These are phyloP conservation scores for Bettongia penicillata DNA, from an alignment of 2,113 vertebrate genomes.

Conservation along the genomic window DNA sequence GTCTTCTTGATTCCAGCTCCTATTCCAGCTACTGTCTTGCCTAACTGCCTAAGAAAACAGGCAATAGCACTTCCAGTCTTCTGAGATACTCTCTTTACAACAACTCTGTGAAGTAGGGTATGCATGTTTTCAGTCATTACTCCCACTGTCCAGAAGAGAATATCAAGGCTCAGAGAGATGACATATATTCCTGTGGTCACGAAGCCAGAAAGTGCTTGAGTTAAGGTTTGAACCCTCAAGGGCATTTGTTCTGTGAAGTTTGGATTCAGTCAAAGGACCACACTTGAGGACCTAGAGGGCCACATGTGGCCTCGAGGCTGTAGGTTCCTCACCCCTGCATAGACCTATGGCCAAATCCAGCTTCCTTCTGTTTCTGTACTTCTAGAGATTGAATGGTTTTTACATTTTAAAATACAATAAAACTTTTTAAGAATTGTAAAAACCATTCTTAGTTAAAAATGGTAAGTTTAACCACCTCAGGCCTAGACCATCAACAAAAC, in stretches of 20 bases:
- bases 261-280: too few species aligned
- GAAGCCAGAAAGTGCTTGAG: background rate
- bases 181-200: background rate
- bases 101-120: background rate
- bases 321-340: too few species aligned
- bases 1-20: background rate
- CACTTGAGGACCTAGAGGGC: too few species aligned
- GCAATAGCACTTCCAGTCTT: background rate
- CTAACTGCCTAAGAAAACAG: background rate
- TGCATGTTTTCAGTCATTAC: background rate
- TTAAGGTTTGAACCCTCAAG: slow-evolving; percentile 22
- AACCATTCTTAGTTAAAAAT: background rate
- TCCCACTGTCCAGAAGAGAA: background rate
- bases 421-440: background rate
- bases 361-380: too few species aligned
- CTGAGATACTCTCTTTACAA: background rate
- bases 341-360: background rate
- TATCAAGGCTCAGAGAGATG: background rate
- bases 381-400: background rate
- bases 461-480: background rate
- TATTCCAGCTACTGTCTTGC: background rate
- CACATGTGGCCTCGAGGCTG: too few species aligned
- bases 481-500: background rate
- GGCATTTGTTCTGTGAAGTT: too few species aligned
- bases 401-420: background rate